Evolutionary conservation across 92 coral and sea anemone genomes (phyloP).

Genomic region (Anthopleura xanthogrammica): DNA sequence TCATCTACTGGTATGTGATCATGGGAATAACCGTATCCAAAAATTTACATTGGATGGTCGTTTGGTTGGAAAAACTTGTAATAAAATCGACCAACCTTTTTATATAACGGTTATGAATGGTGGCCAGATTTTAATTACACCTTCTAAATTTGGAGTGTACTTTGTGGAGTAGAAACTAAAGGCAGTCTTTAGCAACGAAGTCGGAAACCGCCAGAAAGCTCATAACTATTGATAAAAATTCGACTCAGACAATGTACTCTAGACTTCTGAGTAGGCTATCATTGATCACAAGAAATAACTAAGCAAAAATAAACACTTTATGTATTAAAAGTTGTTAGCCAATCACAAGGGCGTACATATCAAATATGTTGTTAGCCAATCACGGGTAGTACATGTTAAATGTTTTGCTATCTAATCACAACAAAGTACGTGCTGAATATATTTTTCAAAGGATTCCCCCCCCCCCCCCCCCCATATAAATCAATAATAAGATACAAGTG

Average conservation of each 20-base stretch:
- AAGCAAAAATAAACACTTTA: neutral
- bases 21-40: neutral
- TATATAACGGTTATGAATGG: neutral
- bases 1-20: slow-evolving; percentile 11
- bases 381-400: neutral
- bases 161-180: too few relatives aligned
- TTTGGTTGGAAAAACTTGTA: neutral
- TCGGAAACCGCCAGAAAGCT: too few relatives aligned
- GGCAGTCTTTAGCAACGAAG: too few relatives aligned
- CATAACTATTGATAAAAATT: too few relatives aligned
- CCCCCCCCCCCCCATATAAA: too few relatives aligned
- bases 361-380: slow-evolving; percentile 4
- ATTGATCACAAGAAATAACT: neutral
- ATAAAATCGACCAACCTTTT: neutral
- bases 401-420: neutral
- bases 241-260: too few relatives aligned
- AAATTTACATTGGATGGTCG: slow-evolving; percentile 5
- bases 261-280: too few relatives aligned
- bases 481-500: too few relatives aligned
- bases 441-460: too few relatives aligned
- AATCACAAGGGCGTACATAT: neutral
- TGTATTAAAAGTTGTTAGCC: too few relatives aligned
- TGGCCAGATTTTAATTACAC: neutral
- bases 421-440: neutral
- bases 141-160: neutral